Conservation (phyloP, 1,140 invertebrate genomes). For the Zaprionus ghesquierei region DNA sequence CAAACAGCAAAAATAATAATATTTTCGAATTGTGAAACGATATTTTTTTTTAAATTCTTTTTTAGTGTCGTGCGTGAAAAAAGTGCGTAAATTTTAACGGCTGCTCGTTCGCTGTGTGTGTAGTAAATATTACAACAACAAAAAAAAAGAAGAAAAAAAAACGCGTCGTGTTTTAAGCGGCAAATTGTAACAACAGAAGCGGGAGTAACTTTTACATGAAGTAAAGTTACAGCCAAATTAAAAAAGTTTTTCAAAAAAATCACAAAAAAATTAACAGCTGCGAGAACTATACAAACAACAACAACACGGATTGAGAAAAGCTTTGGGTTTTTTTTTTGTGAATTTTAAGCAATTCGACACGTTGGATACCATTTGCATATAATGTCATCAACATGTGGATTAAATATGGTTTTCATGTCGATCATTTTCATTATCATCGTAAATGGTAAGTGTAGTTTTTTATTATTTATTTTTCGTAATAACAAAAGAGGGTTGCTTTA, state of each 20-base stretch:
- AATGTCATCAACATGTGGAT: slow-evolving; percentile 82
- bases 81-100: slow-evolving; percentile 54
- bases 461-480: neutral
- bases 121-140: slow-evolving; percentile 41
- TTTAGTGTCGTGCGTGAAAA: slow-evolving; percentile 58
- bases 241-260: neutral
- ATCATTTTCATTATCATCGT: slow-evolving; percentile 83
- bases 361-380: slow-evolving; percentile 71
- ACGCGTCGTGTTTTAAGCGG: slow-evolving; percentile 32
- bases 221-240: neutral
- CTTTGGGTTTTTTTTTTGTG: slow-evolving; percentile 34
- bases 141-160: slow-evolving; percentile 10
- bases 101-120: slow-evolving; percentile 2
- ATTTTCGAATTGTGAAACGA: slow-evolving; percentile 21
- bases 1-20: slow-evolving; percentile 12
- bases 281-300: slow-evolving; percentile 9
- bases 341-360: slow-evolving; percentile 42
- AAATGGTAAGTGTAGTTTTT: slow-evolving; percentile 60
- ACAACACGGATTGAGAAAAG: slow-evolving; percentile 1
- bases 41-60: slow-evolving; percentile 43
- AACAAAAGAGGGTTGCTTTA: neutral
- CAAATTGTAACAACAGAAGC: slow-evolving; percentile 13
- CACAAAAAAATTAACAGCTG: neutral
- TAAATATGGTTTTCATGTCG: slow-evolving; percentile 81
- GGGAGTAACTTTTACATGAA: neutral